A percentile compares a stretch with the other conserved stretches of the same genome.
Conservation (phyloP, 1,140 invertebrate genomes). For the Ganaspis sp. region DNA sequence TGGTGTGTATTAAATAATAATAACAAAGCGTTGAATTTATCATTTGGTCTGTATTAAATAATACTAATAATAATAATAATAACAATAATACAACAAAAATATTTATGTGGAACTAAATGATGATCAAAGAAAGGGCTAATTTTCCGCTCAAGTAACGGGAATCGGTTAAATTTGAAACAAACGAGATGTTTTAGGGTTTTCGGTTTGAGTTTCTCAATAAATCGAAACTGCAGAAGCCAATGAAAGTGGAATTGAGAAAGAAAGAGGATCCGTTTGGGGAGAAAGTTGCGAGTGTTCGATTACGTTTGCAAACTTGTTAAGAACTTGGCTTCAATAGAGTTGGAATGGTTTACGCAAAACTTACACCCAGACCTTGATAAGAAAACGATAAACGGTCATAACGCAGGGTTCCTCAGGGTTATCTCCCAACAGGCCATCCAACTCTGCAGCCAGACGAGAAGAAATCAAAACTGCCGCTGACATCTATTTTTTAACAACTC, state of each 20-base stretch:
- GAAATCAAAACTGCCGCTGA: slow-evolving; percentile 55
- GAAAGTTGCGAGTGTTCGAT: slow-evolving; percentile 60
- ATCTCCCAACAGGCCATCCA: slow-evolving; percentile 67
- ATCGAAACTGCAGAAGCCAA: slow-evolving; percentile 72
- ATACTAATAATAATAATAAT: no score
- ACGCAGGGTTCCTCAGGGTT: slow-evolving; percentile 66
- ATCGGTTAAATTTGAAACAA: not conserved
- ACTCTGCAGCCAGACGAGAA: slow-evolving; percentile 48
- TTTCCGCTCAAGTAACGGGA: not conserved
- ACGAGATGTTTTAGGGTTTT: slow-evolving; percentile 43
- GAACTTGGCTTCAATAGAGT: slow-evolving; percentile 45
- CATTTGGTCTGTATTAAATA: no score
- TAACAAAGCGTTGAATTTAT: no score
- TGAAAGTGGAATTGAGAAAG: slow-evolving; percentile 63
- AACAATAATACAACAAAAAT: no score
- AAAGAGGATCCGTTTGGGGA: slow-evolving; percentile 66
- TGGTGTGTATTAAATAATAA: no score
- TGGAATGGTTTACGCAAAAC: slow-evolving; percentile 51
- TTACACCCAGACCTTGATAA: slow-evolving; percentile 58
- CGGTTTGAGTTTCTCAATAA: slow-evolving; percentile 73
- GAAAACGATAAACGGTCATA: slow-evolving; percentile 63
- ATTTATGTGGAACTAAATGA: no score
- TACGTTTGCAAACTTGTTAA: slow-evolving; percentile 44
- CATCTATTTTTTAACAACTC: slow-evolving; percentile 55
- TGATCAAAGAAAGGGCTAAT: no score